phyloP scores from a whole-genome alignment of 2,888 invertebrate genomes.

The Yponomeuta evonymella region DNA sequence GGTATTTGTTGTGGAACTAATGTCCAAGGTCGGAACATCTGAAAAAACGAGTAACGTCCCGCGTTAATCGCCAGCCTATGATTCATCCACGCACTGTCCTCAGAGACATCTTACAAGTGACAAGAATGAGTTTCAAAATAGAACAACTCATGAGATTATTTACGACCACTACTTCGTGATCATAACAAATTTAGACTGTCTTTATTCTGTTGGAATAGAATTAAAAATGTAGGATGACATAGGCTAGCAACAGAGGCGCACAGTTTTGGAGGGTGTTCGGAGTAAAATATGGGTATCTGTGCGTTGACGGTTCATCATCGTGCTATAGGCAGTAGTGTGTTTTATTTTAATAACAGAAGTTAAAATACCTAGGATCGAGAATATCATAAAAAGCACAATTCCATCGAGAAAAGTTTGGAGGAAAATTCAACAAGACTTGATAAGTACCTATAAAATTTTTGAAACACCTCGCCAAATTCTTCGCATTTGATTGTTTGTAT shows the following conservation, averaged over 20 bases:
- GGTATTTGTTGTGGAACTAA: constrained; percentile 70
- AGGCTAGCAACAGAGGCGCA: not conserved
- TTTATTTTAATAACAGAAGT: not conserved
- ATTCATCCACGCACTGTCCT: constrained; percentile 41
- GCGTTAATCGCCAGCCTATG: constrained; percentile 62
- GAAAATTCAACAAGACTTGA: not conserved
- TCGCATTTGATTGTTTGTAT: constrained; percentile 10
- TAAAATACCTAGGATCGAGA: not conserved
- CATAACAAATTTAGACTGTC: not conserved
- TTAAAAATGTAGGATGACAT: not conserved
- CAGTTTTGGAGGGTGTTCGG: too few species aligned
- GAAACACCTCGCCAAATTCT: not conserved
- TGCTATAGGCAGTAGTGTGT: not conserved
- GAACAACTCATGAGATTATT: not conserved
- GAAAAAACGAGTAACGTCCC: constrained; percentile 71
- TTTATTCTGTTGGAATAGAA: not conserved
- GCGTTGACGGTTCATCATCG: not conserved
- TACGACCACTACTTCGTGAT: not conserved
- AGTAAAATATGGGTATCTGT: not conserved
- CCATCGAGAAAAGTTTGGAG: not conserved
- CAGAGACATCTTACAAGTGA: not conserved
- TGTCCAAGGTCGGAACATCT: constrained; percentile 73
- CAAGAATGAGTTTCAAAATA: not conserved
- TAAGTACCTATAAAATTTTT: not conserved
- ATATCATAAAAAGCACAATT: not conserved